Percentiles rank a stretch among this genome's conserved stretches.
Evolutionary conservation across 2,888 invertebrate species (phyloP).

Genomic region (Ochropacha duplaris): DNA sequence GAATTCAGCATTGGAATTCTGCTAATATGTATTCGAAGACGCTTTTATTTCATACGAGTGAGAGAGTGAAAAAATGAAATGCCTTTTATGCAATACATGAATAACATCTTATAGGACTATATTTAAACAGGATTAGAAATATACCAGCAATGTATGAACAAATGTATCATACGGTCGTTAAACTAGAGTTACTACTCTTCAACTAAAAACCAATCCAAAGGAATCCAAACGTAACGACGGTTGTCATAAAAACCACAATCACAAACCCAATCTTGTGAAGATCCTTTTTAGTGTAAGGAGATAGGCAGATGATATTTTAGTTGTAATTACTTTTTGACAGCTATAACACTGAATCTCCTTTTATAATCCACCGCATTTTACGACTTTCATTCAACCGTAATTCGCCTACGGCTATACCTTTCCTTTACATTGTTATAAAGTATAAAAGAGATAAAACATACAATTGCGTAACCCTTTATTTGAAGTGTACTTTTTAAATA

Average conservation of each 20-base stretch:
- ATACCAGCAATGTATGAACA: neutral
- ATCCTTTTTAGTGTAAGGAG: neutral
- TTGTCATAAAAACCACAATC: conserved; percentile 3
- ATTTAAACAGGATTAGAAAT: neutral
- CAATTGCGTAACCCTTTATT: neutral
- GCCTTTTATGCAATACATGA: no score
- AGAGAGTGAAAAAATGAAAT: no score
- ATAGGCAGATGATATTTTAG: conserved; percentile 5
- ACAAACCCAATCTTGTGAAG: neutral
- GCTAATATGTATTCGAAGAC: no score
- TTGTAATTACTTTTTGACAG: conserved; percentile 35
- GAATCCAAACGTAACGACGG: neutral
- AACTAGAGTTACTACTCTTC: neutral
- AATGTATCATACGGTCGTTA: neutral
- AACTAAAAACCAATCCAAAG: neutral
- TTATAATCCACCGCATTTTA: conserved; percentile 17
- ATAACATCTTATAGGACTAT: neutral
- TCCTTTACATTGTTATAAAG: neutral
- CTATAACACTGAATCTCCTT: conserved; percentile 22
- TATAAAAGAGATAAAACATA: neutral
- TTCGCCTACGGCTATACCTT: neutral
- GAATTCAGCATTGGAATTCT: no score
- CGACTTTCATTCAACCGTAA: neutral
- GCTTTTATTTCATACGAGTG: no score
- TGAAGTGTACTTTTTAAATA: neutral